Evolutionary conservation across 2,797 vertebrate genomes (phyloP).

Genomic region (Cyprinodon diabolis): DNA sequence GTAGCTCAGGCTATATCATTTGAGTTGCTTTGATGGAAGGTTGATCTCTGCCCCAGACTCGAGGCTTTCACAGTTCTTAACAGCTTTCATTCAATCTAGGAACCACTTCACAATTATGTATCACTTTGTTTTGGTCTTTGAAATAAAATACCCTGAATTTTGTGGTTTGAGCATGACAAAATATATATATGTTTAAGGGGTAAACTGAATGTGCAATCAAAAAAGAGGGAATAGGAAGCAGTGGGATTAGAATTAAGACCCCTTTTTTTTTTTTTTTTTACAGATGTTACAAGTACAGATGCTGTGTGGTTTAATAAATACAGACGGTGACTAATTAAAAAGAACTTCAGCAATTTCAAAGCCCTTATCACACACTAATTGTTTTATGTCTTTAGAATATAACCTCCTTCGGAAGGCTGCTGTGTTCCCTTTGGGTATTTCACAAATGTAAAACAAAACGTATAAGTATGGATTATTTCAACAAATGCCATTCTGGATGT

Average conservation of each 20-base stretch:
- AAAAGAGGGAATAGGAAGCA: background rate
- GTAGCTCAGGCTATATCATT: background rate
- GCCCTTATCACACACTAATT: background rate
- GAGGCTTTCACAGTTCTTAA: background rate
- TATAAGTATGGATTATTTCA: no score
- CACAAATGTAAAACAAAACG: background rate
- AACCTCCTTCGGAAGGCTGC: background rate
- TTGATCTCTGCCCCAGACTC: background rate
- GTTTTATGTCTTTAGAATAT: background rate
- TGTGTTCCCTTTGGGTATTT: background rate
- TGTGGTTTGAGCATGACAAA: no score
- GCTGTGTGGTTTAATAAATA: no score
- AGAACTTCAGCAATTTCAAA: background rate
- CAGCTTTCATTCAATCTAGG: background rate
- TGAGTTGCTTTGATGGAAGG: background rate
- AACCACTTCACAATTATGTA: background rate
- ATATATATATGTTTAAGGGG: no score
- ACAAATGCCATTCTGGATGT: no score
- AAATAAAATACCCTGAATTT: background rate
- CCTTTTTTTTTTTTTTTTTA: no score
- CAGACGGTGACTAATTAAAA: background rate
- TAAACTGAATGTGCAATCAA: background rate
- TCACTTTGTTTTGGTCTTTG: background rate
- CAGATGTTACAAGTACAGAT: background rate
- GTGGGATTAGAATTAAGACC: no score